phyloP scores from a whole-genome alignment of 2,797 vertebrate species.

The Hemitrygon akajei region DNA sequence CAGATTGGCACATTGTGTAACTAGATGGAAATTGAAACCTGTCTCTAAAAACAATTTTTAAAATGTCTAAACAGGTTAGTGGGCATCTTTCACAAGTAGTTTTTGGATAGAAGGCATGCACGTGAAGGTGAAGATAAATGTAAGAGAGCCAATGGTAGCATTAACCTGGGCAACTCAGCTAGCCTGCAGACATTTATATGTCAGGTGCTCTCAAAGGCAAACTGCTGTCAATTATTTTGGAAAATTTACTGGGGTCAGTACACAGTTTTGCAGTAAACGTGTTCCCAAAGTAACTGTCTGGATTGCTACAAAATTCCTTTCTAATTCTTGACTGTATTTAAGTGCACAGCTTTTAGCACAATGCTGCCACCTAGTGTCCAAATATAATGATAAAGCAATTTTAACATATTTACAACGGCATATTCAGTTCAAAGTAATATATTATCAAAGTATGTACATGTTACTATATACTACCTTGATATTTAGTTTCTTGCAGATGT shows the following conservation, averaged over 20 bases:
- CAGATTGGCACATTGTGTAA: too few relatives aligned
- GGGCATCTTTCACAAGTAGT: too few relatives aligned
- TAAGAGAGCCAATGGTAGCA: background rate
- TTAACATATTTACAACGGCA: too few relatives aligned
- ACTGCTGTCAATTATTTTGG: background rate
- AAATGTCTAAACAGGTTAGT: too few relatives aligned
- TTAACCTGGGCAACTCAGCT: background rate
- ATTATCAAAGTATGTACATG: too few relatives aligned
- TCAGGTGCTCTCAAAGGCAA: background rate
- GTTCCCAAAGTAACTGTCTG: background rate
- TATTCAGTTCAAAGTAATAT: too few relatives aligned
- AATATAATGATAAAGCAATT: too few relatives aligned
- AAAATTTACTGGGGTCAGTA: background rate
- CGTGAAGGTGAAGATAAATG: background rate
- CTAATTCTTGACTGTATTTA: background rate
- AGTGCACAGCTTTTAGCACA: background rate
- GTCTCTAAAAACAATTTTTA: too few relatives aligned
- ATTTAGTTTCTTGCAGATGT: too few relatives aligned
- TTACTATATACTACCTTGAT: too few relatives aligned
- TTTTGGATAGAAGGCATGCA: too few relatives aligned
- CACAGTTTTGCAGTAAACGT: background rate
- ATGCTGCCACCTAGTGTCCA: conserved; percentile 8
- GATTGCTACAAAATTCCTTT: background rate
- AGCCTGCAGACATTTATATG: background rate
- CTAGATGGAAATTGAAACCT: too few relatives aligned